phyloP scores from a whole-genome alignment of 1,140 invertebrate species.

The Tetragnatha versicolor region DNA sequence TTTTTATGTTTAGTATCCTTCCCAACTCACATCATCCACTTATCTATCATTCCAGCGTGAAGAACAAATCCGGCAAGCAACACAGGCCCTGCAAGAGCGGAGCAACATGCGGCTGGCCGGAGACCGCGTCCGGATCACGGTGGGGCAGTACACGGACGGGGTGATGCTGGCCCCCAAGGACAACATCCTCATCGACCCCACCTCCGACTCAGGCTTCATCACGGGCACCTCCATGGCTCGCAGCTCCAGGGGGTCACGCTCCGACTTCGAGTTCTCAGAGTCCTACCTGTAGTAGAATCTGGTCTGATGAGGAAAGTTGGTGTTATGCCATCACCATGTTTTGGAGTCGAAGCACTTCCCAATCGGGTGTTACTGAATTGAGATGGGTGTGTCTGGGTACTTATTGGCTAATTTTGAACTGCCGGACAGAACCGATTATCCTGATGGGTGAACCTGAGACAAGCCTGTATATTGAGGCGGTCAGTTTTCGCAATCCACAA shows the following conservation, averaged over 20 bases:
- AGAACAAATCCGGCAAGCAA: conserved; percentile 58
- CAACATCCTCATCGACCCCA: conserved; percentile 54
- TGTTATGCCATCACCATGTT: no score
- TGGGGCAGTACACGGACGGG: conserved; percentile 45
- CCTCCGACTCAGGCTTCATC: conserved; percentile 58
- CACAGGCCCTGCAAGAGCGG: conserved; percentile 32
- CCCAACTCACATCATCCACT: not conserved
- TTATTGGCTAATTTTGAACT: no score
- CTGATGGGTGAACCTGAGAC: no score
- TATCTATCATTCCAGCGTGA: conserved; percentile 52
- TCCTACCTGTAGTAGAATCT: conserved; percentile 73
- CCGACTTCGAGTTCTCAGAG: conserved; percentile 86
- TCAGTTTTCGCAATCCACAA: no score
- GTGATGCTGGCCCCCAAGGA: conserved; percentile 49
- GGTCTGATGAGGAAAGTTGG: no score
- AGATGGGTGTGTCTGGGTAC: no score
- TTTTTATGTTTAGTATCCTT: not conserved
- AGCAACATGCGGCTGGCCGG: conserved; percentile 14
- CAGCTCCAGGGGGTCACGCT: conserved; percentile 76
- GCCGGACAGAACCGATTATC: no score
- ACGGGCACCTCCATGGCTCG: conserved; percentile 69
- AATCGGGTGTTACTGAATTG: no score
- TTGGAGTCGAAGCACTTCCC: no score
- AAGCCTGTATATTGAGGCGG: no score
- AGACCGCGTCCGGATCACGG: conserved; percentile 49